Evolutionary conservation across 2,113 vertebrate species (phyloP), one percentile per base, ranked within the genome.

Genomic region (human): DNA sequence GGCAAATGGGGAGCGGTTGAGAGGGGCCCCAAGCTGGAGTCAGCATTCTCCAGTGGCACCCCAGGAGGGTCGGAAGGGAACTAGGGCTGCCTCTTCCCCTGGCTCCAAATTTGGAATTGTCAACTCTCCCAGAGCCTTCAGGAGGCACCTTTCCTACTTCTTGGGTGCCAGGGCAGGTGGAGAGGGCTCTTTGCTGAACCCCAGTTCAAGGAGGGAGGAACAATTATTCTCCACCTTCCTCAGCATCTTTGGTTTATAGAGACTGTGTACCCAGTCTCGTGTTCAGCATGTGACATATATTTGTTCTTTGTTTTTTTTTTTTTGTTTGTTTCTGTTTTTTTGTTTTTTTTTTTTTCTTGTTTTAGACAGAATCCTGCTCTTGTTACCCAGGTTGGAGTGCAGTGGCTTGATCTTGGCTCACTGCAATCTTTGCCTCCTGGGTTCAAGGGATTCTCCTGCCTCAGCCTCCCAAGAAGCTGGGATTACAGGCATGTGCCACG

Each of bases 21-120:
- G 97, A 93, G 83, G 98, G 95, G 68, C 97, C 89, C 97, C 95
- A 86, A 98, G 97, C 96, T 98, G 98, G 97, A 98, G 97, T 98
- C 97, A 98, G 97, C 94, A 95, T 95, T 97, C 95, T 96, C 94
- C 55, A 93, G 95, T 23, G 61, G 57, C 96, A 43, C 93, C 96
- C 98, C 96, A 78, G 22, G 96, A 94, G 43, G 89, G 96, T 35
- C 1, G 6, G 66, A 96, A 87, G 40, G 78, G 92, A 97, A 45
- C 55, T 87, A 35, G 64, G 64, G 6, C 84, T 88, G 82, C 66
- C 50, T 76, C 61, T 66, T 59, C 22, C n/a, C 70, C 55, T n/a
- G 85, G 66, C 50, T 94, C 73, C 32, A 40, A 23, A 75, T 86
- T 92, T 95, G 66, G 61, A 94, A 23, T 72, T 79, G 66, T 27